phyloP scores from a whole-genome alignment of 2,888 invertebrate species.

The Pomacea canaliculata region DNA sequence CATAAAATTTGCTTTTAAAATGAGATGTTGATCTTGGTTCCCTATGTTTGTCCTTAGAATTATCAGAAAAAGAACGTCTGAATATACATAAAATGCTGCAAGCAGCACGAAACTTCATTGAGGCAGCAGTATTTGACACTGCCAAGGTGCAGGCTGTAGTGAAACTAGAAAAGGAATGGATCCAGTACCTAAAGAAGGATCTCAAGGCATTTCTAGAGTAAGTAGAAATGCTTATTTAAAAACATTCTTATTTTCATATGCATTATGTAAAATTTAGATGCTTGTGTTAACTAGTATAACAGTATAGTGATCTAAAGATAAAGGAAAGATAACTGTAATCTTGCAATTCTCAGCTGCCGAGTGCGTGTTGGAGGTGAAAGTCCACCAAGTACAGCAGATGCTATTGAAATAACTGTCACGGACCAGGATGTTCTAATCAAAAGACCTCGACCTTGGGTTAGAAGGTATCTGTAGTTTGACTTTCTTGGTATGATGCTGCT shows the following conservation, averaged over 20 bases:
- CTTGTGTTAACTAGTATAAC: too few relatives aligned
- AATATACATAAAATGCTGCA: slow-evolving; percentile 53
- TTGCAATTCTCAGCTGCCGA: slow-evolving; percentile 47
- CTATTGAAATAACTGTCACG: slow-evolving; percentile 62
- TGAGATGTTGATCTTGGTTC: background rate
- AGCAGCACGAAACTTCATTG: slow-evolving; percentile 62
- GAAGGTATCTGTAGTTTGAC: slow-evolving; percentile 47
- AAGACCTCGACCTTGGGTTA: slow-evolving; percentile 63
- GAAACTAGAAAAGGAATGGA: slow-evolving; percentile 62
- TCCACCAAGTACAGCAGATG: slow-evolving; percentile 62
- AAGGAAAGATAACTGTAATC: too few relatives aligned
- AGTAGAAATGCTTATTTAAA: slow-evolving; percentile 33
- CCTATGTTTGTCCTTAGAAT: slow-evolving; percentile 38
- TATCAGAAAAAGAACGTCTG: slow-evolving; percentile 48
- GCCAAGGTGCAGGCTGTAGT: slow-evolving; percentile 59
- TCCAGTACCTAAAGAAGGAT: slow-evolving; percentile 66
- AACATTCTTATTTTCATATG: too few relatives aligned
- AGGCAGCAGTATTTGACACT: slow-evolving; percentile 57
- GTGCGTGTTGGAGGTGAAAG: slow-evolving; percentile 46
- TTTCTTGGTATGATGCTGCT: background rate
- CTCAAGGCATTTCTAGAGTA: slow-evolving; percentile 67
- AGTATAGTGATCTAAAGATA: too few relatives aligned
- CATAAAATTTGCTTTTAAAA: background rate
- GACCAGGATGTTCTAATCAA: slow-evolving; percentile 61
- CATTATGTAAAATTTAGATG: too few relatives aligned